Conservation (phyloP, 2,888 invertebrate genomes). For the Drosophila lacicola region DNA sequence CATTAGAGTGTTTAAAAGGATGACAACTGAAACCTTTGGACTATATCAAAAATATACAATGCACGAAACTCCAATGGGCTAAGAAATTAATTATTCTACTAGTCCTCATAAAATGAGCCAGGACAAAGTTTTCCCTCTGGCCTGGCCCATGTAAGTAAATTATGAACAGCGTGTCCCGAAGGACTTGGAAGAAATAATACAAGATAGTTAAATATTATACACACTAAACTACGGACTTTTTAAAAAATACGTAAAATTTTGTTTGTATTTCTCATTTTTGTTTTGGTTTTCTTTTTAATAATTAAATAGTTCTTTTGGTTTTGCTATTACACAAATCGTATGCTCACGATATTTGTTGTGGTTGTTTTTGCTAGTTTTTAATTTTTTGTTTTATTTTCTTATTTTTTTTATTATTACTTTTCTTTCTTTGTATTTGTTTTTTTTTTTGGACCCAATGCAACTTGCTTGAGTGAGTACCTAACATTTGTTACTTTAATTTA, state of each 20-base stretch:
- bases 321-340: slow-evolving; percentile 38
- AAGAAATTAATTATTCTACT: slow-evolving; percentile 12
- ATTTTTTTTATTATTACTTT: slow-evolving; percentile 2
- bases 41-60: slow-evolving; percentile 51
- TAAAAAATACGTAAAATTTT: slow-evolving; percentile 62
- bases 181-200: slow-evolving; percentile 46
- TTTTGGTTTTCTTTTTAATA: slow-evolving; percentile 10
- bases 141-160: slow-evolving; percentile 9
- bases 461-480: slow-evolving; percentile 67
- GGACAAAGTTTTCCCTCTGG: neutral
- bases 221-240: slow-evolving; percentile 73
- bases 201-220: slow-evolving; percentile 43
- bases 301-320: slow-evolving; percentile 31
- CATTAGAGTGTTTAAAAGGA: slow-evolving; percentile 41
- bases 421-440: slow-evolving; percentile 20
- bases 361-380: slow-evolving; percentile 4
- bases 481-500: slow-evolving; percentile 16
- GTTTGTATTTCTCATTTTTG: slow-evolving; percentile 26
- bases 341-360: slow-evolving; percentile 20
- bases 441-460: slow-evolving; percentile 73
- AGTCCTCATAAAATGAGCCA: slow-evolving; percentile 16
- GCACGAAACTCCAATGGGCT: slow-evolving; percentile 24
- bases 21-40: slow-evolving; percentile 68
- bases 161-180: slow-evolving; percentile 7
- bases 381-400: slow-evolving; percentile 6